Percentiles rank a stretch among this genome's conserved stretches.
phyloP scores from a whole-genome alignment of 2,797 vertebrate species.

The Eulemur mongoz region DNA sequence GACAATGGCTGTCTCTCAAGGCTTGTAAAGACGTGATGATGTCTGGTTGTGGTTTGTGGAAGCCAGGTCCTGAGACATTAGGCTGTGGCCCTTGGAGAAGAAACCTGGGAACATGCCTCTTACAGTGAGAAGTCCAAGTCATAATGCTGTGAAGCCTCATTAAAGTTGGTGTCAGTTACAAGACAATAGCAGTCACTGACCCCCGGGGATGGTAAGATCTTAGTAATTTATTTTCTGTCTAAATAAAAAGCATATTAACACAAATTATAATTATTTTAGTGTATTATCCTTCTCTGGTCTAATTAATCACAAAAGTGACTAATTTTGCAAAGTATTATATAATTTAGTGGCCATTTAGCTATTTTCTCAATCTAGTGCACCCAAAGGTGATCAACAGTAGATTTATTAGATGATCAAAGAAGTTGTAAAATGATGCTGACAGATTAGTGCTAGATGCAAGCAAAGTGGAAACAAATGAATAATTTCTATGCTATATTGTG shows the following conservation, averaged over 20 bases:
- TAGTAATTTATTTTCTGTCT: background rate
- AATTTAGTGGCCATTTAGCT: background rate
- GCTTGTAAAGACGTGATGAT: background rate
- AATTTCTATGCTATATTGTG: background rate
- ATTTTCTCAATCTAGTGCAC: background rate
- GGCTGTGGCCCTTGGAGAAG: background rate
- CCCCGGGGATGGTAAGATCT: background rate
- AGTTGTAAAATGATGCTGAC: background rate
- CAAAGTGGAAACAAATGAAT: background rate
- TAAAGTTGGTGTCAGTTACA: background rate
- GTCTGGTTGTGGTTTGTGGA: background rate
- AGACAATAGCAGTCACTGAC: background rate
- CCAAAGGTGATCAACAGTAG: background rate
- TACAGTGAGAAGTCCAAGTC: background rate
- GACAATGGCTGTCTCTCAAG: background rate
- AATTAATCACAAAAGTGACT: background rate
- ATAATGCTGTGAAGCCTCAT: no score
- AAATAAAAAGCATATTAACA: constrained; percentile 21
- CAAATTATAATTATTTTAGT: background rate
- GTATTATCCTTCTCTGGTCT: background rate
- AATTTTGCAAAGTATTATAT: background rate
- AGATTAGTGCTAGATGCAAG: background rate
- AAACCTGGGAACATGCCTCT: background rate
- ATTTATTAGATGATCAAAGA: background rate
- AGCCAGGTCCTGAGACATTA: background rate